phyloP scores from a whole-genome alignment of 2,797 vertebrate genomes.

The Labroides dimidiatus region DNA sequence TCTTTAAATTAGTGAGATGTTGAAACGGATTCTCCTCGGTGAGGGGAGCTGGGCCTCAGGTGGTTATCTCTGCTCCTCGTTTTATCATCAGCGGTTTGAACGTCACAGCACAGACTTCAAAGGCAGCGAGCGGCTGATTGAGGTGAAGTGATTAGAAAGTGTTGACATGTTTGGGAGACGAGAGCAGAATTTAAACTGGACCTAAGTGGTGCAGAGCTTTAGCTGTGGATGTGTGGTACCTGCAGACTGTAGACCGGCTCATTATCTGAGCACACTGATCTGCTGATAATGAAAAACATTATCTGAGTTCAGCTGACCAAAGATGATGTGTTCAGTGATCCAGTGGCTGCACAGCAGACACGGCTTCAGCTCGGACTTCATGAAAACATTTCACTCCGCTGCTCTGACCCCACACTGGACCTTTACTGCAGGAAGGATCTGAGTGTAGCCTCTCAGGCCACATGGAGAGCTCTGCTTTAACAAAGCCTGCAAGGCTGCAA shows the following conservation, averaged over 20 bases:
- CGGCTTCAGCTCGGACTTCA: not conserved
- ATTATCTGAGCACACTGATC: not conserved
- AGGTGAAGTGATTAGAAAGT: slow-evolving; percentile 14
- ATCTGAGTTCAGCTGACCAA: not conserved
- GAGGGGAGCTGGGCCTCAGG: not conserved
- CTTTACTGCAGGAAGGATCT: not conserved
- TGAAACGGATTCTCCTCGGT: not conserved
- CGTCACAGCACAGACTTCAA: slow-evolving; percentile 38
- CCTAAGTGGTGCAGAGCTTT: not conserved
- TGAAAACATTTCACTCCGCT: not conserved
- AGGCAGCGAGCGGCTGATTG: slow-evolving; percentile 18
- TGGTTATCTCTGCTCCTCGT: slow-evolving; percentile 2
- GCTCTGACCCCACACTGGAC: not conserved
- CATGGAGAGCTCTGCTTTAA: too few species aligned
- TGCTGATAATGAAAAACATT: not conserved
- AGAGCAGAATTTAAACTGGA: slow-evolving; percentile 6
- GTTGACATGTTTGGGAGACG: slow-evolving; percentile 6
- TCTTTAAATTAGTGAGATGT: not conserved
- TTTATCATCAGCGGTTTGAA: slow-evolving; percentile 14
- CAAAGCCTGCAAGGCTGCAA: too few species aligned
- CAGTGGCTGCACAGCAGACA: not conserved
- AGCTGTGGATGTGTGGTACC: not conserved
- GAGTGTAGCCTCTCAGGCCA: too few species aligned
- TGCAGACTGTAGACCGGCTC: slow-evolving; percentile 3
- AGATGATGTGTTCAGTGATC: slow-evolving; percentile 6